Base-by-base conservation (phyloP, 2,888 invertebrate species). In the Drosophila picticornis region DNA sequence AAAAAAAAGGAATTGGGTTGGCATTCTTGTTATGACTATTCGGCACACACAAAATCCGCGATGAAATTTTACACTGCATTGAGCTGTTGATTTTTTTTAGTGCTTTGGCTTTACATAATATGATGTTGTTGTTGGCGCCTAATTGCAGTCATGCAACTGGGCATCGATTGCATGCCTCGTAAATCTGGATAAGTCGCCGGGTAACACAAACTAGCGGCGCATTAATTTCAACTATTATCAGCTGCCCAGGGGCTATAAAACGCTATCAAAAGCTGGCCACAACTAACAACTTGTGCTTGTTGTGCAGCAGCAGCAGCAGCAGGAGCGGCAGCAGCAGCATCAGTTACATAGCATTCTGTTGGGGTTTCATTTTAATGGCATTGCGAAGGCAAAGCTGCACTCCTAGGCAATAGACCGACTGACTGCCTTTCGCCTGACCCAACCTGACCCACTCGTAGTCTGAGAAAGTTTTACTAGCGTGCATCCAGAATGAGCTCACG, bases 201-300 rank as follows among this genome's bases (percentile, higher is more conserved):
- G 57, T 50, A 66, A 69, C 52, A 70, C 58, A 74, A 79, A 70
- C 64, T 40, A 64, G 59, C 63, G 50, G 67, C 74, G 81, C 82
- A 90, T 88, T 90, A 83, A 88, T 88, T 88, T 85, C 86, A 85
- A 46, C 46, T 85, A 87, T 85, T 88, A 89, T 89, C 90, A 75
- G 60, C 68, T 73, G 72, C 63, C 71, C 70, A 46, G 59, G 40
- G 80, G 80, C 77, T 57, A 86, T 85, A 84, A 84, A 82, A 72
- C 73, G 80, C 75, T 77, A 72, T 67, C 73, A 64, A 27, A 52
- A 66, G 63, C 80, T 55, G 61, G 59, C 60, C 61, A 60, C 74
- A 85, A 80, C 88, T 84, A 78, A 84, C 73, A 75, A 73, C 69
- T 56, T 75, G 27, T 38, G 75, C 63, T 58, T 71, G 64, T 74